Conservation (phyloP, 2,113 vertebrate species). For the Catharus minimus region DNA sequence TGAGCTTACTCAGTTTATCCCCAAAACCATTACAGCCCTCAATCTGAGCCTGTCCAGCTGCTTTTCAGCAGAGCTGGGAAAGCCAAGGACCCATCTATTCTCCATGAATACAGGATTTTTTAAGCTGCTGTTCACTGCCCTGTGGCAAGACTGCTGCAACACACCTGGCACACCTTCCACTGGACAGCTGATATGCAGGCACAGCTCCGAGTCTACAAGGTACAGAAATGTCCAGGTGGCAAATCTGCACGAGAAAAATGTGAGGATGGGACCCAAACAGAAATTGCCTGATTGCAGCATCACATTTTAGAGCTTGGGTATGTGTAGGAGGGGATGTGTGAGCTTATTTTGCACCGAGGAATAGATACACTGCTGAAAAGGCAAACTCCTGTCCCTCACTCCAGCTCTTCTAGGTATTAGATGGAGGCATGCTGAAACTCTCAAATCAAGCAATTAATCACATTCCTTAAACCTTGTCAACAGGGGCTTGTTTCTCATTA, state of each 20-base stretch:
- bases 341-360: not conserved
- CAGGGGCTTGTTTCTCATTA: constrained; percentile 73
- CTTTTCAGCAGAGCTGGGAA: not conserved
- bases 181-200: not conserved
- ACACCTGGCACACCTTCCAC: rapidly evolving
- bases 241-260: not conserved
- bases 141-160: not conserved
- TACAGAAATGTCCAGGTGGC: not conserved
- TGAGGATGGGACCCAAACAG: not conserved
- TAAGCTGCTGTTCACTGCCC: not conserved
- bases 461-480: constrained; percentile 47
- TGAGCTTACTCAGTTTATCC: not conserved
- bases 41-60: not conserved
- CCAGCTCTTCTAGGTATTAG: not conserved
- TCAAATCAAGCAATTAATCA: constrained; percentile 52
- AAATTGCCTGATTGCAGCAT: not conserved
- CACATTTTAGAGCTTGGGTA: not conserved
- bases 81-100: rapidly evolving
- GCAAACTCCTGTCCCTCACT: not conserved
- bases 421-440: not conserved
- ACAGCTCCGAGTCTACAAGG: not conserved
- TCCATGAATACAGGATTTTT: not conserved
- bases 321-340: rapidly evolving
- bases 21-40: rapidly evolving
- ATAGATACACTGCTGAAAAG: not conserved